Evolutionary conservation across 2,113 vertebrate species (phyloP), one percentile per base, ranked within the genome.

Genomic region (Percina caprodes): DNA sequence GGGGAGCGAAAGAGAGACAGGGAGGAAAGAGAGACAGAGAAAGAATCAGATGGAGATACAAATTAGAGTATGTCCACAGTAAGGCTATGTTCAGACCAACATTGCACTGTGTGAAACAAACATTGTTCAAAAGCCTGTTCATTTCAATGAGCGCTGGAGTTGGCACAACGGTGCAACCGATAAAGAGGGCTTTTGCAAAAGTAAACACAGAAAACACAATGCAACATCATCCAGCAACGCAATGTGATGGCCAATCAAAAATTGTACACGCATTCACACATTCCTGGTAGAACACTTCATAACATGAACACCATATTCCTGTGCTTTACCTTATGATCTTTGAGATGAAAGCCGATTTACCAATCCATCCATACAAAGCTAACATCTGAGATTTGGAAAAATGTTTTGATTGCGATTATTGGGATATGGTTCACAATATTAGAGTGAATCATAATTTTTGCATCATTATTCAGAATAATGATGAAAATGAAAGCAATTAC

Each of bases 1-100:
- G 83, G 70, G 67, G 72, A 60, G 63, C 60, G 70, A 77, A n/a
- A 46, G 74, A 82, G n/a, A n/a, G n/a, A n/a, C n/a, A n/a, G 14
- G 42, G 69, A 81, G 61, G n/a, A 56, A 77, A 67, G 35, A 58
- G 68, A 76, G 71, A 69, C 0, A 24, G 52, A 70, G 49, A 83
- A 62, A 86, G 63, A 84, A 84, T 63, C 23, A 65, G 77, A 81
- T 61, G 61, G 61, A 13, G 55, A 70, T 49, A 35, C 23, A 51
- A 77, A 67, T 83, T 56, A 18, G 51, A 80, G 62, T 59, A 46
- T 42, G 74, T 75, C 63, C 54, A 75, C 46, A 60, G 30, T 35
- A 55, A 52, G 11, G 39, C 45, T 39, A 30, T 51, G 56, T 79
- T 87, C 75, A 74, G 60, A 80, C 24, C 55, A 35, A 69, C 70